A percentile compares a stretch with the other conserved stretches of the same genome.
These are phyloP conservation scores for Meloe dianella DNA, from an alignment of 2,888 invertebrate species.

Conservation along the genomic window DNA sequence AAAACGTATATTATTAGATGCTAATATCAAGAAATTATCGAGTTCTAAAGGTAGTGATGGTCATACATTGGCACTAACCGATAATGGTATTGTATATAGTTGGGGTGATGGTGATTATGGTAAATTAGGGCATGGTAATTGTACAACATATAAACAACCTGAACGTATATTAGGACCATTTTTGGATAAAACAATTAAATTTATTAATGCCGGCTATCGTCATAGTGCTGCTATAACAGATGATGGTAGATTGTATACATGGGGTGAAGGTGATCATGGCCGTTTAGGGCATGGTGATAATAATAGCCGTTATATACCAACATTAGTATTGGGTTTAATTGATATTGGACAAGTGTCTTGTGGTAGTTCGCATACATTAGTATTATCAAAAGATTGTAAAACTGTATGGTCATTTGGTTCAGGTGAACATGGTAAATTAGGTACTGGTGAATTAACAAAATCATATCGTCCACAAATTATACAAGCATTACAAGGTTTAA, in stretches of 20 bases:
- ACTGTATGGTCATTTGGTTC: slow-evolving; percentile 67
- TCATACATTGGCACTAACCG: slow-evolving; percentile 64
- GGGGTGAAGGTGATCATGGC: slow-evolving; percentile 67
- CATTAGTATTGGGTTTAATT: slow-evolving; percentile 64
- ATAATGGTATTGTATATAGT: slow-evolving; percentile 63
- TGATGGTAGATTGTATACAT: slow-evolving; percentile 64
- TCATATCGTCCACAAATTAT: slow-evolving; percentile 66
- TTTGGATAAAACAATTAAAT: slow-evolving; percentile 60
- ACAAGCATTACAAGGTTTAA: slow-evolving; percentile 64
- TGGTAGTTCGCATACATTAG: slow-evolving; percentile 64
- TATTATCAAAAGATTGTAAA: slow-evolving; percentile 62
- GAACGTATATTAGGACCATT: slow-evolving; percentile 62
- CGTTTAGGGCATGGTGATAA: slow-evolving; percentile 68
- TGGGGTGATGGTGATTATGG: slow-evolving; percentile 69
- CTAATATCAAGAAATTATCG: slow-evolving; percentile 61
- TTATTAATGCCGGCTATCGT: slow-evolving; percentile 64
- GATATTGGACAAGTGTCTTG: slow-evolving; percentile 66
- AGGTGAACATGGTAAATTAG: slow-evolving; percentile 65
- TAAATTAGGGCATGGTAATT: slow-evolving; percentile 64
- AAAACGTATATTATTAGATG: slow-evolving; percentile 63
- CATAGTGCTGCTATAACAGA: slow-evolving; percentile 66
- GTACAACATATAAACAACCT: slow-evolving; percentile 63
- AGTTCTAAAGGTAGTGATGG: slow-evolving; percentile 67
- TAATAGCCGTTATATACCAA: slow-evolving; percentile 64
- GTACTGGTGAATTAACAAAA: slow-evolving; percentile 56